phyloP scores from a whole-genome alignment of 1,140 invertebrate species.

The Schlechtendalia chinensis region DNA sequence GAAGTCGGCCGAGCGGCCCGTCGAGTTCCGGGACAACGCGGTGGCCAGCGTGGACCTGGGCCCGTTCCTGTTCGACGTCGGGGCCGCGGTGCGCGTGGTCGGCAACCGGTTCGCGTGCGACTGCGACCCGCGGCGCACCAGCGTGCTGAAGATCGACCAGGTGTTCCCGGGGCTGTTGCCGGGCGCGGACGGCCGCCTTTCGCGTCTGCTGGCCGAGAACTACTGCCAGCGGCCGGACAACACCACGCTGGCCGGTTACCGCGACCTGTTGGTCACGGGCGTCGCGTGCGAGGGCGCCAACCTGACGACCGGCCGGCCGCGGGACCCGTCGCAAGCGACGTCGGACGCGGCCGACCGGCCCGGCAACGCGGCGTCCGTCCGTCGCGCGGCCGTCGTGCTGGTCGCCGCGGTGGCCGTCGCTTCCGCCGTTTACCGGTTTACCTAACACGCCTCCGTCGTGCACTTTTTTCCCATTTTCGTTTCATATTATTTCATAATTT shows the following conservation, averaged over 20 bases:
- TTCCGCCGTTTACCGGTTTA: background rate
- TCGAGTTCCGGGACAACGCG: conserved; percentile 14
- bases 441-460: too few relatives aligned
- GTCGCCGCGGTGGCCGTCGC: too few relatives aligned
- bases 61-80: conserved; percentile 30
- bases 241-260: conserved; percentile 27
- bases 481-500: too few relatives aligned
- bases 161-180: conserved; percentile 37
- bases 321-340: background rate
- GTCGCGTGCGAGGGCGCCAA: background rate
- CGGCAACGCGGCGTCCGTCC: background rate
- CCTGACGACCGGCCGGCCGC: background rate
- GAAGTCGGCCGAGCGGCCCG: conserved; percentile 22
- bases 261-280: background rate
- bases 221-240: background rate
- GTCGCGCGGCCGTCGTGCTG: background rate
- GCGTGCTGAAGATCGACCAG: conserved; percentile 42
- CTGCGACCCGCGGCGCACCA: conserved; percentile 43
- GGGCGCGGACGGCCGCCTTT: background rate
- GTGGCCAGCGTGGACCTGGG: conserved; percentile 40
- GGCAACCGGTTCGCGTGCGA: conserved; percentile 45
- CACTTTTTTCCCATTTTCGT: too few relatives aligned
- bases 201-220: conserved; percentile 10
- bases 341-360: background rate
- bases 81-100: background rate